Percentiles rank a stretch among this genome's conserved stretches.
These are phyloP conservation scores for Trissolcus basalis DNA, from an alignment of 1,140 invertebrate species.

Conservation along the genomic window DNA sequence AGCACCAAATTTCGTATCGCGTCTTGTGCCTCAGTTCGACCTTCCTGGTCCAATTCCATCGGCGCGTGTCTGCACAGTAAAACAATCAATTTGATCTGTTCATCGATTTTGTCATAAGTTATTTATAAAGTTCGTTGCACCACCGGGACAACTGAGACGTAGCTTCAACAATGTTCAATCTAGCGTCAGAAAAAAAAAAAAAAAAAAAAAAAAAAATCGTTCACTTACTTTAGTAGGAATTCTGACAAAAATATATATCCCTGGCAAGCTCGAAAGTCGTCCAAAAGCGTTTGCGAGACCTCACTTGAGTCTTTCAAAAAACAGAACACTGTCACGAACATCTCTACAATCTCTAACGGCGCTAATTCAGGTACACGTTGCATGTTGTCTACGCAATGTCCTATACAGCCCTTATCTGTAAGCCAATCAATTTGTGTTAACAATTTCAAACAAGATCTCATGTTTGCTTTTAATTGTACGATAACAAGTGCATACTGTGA, in stretches of 20 bases:
- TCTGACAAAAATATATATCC: conserved; percentile 96
- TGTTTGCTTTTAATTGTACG: too few relatives aligned
- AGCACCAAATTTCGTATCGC: conserved; percentile 94
- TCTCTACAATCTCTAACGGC: conserved; percentile 97
- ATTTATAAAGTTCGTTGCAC: conserved; percentile 21
- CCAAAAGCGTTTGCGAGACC: conserved; percentile 93
- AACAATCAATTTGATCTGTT: conserved; percentile 21
- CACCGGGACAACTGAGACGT: too few relatives aligned
- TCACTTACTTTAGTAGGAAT: conserved; percentile 91
- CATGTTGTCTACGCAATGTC: conserved; percentile 97
- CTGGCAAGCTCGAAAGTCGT: conserved; percentile 96
- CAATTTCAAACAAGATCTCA: too few relatives aligned
- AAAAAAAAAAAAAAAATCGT: too few relatives aligned
- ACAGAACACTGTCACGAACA: conserved; percentile 98
- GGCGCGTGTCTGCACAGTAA: conserved; percentile 67
- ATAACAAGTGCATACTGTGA: conserved; percentile 83
- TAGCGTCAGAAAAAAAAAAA: too few relatives aligned
- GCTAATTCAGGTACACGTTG: conserved; percentile 92
- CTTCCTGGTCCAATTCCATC: conserved; percentile 84
- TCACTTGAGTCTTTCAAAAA: conserved; percentile 99
- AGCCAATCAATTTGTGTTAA: conserved; percentile 43
- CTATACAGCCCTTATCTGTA: conserved; percentile 96
- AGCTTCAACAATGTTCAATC: too few relatives aligned
- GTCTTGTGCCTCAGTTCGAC: conserved; percentile 87
- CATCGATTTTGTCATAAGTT: conserved; percentile 26